phyloP scores from a whole-genome alignment of 2,113 vertebrate species.

The Cairina moschata region DNA sequence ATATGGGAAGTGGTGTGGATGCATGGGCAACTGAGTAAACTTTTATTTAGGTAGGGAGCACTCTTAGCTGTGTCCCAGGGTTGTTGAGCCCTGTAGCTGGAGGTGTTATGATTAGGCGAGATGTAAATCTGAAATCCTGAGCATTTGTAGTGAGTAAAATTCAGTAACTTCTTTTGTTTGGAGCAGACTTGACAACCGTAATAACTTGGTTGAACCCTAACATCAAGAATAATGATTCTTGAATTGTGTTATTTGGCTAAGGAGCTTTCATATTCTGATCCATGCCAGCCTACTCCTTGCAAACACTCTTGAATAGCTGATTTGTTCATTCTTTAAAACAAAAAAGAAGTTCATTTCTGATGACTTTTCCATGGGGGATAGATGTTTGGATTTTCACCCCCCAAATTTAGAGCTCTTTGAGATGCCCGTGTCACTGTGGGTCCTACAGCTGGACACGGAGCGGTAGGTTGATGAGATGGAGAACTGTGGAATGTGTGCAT shows the following conservation, averaged over 20 bases:
- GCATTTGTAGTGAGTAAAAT: not conserved
- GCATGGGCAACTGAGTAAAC: not conserved
- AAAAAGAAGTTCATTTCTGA: constrained; percentile 10
- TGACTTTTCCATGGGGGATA: not conserved
- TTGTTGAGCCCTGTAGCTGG: not conserved
- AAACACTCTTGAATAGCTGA: not conserved
- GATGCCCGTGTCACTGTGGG: not conserved
- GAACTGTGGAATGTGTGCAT: not conserved
- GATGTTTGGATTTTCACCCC: not conserved
- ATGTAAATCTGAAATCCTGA: not conserved
- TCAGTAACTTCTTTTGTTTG: not conserved
- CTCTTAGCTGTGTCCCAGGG: not conserved
- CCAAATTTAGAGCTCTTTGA: not conserved
- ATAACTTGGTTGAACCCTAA: not conserved
- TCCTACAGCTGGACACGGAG: not conserved
- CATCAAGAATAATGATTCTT: not conserved
- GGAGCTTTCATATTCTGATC: not conserved
- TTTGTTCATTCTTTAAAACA: not conserved
- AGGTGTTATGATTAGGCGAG: not conserved
- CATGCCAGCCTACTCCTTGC: not conserved
- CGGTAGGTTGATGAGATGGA: not conserved
- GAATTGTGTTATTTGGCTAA: not conserved
- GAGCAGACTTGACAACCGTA: not conserved
- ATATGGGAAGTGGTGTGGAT: not conserved
- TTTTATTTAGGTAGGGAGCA: not conserved